phyloP scores from a whole-genome alignment of 2,113 vertebrate genomes.

The Lampris incognitus region DNA sequence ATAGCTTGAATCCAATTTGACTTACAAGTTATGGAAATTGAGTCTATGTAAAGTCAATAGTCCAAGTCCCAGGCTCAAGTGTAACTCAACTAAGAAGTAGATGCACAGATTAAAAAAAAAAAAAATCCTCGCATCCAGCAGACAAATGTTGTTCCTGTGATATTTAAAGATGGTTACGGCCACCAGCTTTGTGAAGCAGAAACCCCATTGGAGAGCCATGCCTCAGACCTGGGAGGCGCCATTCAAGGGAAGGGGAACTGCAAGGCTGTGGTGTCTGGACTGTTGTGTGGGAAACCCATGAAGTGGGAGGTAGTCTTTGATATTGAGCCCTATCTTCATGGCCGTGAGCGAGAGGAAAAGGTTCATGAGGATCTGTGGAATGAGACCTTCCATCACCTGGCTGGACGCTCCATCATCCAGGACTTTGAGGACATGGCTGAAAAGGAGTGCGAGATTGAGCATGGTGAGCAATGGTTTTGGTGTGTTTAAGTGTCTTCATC shows the following conservation, averaged over 20 bases:
- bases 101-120: neutral
- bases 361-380: conserved; percentile 88
- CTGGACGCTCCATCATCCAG: conserved; percentile 89
- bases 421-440: conserved; percentile 93
- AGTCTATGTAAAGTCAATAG: neutral
- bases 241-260: conserved; percentile 75
- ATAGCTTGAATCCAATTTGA: neutral
- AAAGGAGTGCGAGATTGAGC: conserved; percentile 91
- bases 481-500: neutral
- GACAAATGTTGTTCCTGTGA: conserved; percentile 11
- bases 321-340: conserved; percentile 83
- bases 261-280: conserved; percentile 89
- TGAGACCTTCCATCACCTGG: conserved; percentile 95
- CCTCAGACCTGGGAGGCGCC: conserved; percentile 34
- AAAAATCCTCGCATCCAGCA: neutral
- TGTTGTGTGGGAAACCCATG: conserved; percentile 82
- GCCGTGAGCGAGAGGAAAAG: conserved; percentile 75
- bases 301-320: conserved; percentile 94
- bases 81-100: neutral
- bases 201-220: conserved; percentile 69
- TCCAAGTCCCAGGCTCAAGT: neutral
- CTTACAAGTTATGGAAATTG: neutral
- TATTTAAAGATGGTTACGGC: conserved; percentile 80
- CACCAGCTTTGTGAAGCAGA: conserved; percentile 84
- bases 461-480: conserved; percentile 78